Evolutionary conservation across 1,140 invertebrate genomes (phyloP).

Genomic region (Pentalonia nigronervosa): DNA sequence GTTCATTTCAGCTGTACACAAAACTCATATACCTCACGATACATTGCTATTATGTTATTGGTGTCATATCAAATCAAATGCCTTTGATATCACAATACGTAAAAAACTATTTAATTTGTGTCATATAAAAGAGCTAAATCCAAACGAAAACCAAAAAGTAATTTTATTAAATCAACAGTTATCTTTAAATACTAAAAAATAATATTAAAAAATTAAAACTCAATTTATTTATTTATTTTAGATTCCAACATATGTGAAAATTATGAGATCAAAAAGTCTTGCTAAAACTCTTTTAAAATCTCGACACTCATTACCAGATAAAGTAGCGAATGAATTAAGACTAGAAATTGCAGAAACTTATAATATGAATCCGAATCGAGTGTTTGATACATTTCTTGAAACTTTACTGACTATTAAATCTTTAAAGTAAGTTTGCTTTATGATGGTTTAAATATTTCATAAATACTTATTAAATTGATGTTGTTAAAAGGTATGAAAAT

Average conservation of each 20-base stretch:
- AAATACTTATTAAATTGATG: not conserved
- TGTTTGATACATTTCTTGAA: conserved; percentile 34
- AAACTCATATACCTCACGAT: conserved; percentile 85
- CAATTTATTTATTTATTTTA: conserved; percentile 18
- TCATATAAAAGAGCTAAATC: conserved; percentile 68
- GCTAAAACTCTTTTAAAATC: conserved; percentile 45
- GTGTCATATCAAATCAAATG: conserved; percentile 79
- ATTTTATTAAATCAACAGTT: not conserved
- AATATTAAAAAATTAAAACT: not conserved
- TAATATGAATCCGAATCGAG: conserved; percentile 16
- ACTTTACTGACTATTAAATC: conserved; percentile 43
- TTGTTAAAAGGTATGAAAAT: conserved; percentile 35
- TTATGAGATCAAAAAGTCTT: conserved; percentile 49
- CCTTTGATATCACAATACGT: conserved; percentile 72
- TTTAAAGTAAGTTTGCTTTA: conserved; percentile 28
- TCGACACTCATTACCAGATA: not conserved
- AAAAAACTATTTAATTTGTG: conserved; percentile 65
- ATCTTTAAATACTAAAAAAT: not conserved
- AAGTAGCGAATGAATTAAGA: conserved; percentile 3
- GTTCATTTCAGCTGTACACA: conserved; percentile 72
- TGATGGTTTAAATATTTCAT: not conserved
- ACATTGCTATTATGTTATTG: conserved; percentile 76
- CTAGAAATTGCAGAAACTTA: conserved; percentile 48
- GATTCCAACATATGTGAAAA: conserved; percentile 36
- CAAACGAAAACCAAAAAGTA: conserved; percentile 22